Evolutionary conservation across 37 sponge, comb jelly and placozoan genomes (phyloP), one percentile per base, ranked within the genome.

Genomic region (Geodia barretti): DNA sequence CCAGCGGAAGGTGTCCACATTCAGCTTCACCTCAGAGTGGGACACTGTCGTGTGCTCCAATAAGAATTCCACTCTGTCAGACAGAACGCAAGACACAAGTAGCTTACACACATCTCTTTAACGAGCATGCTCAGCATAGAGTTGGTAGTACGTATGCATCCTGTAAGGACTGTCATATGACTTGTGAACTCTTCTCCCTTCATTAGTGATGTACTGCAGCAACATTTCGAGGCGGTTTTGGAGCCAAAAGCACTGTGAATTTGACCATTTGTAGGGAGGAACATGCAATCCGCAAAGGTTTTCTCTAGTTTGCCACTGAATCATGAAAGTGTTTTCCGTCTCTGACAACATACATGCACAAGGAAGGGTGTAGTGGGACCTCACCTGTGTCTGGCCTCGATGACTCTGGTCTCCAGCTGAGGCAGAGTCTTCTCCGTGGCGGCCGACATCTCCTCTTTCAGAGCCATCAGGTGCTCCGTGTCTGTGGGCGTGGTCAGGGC

Each of bases 1-100:
- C 95, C 97, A 99, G 75, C 86, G 80, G 73, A 99, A 96, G 4
- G 95, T 91, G 65, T 99, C 97, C 19, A 74, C 47, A 58, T 94
- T 94, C 60, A 90, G 75, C 62, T 77, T 83, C 86, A 96, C 82
- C 70, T 99, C 97, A n/a, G 93, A 89, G 30, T 87, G 90, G 29
- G 97, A 62, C 64, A 98, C 61, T 21, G 87, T 68, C 0, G 89
- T 79, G 82, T 90, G 81, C 64, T 84, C 90, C 4, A 74, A 70
- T n/a, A 89, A 54, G 29, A 83, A 64, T 41, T 78, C 69, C 68
- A 89, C 23, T 39, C 90, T 78, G 35, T 19, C 67, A 34, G 29
- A 29, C 33, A 20, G 60, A 31, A 54, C 54, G 14, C 54, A 47
- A n/a, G n/a, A n/a, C n/a, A n/a, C n/a, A n/a, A n/a, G n/a, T n/a